These are phyloP conservation scores for Leptarthrus brevirostris DNA, from an alignment of 2,888 invertebrate species.

Conservation along the genomic window DNA sequence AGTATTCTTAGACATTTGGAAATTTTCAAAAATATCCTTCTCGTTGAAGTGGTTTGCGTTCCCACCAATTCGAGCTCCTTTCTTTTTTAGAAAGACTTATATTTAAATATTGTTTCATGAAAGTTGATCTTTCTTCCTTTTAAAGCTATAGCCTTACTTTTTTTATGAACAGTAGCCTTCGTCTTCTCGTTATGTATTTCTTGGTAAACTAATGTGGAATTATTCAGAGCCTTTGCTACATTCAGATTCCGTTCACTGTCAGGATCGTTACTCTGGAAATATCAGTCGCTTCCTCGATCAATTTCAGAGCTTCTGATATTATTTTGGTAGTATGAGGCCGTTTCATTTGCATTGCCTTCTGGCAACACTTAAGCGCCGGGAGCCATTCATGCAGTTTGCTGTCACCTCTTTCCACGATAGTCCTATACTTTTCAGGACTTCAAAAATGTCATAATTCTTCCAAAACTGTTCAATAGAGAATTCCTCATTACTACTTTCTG, in stretches of 20 bases:
- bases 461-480: conserved; percentile 51
- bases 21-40: no score
- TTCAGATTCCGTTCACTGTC: conserved; percentile 1
- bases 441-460: conserved; percentile 51
- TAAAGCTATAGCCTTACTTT: no score
- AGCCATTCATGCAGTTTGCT: conserved; percentile 50
- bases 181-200: neutral
- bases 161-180: no score
- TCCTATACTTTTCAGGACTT: conserved; percentile 50
- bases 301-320: neutral
- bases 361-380: conserved; percentile 50
- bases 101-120: no score
- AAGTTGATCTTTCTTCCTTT: no score
- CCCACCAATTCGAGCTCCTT: no score
- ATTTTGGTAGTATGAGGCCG: neutral
- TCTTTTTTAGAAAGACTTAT: no score
- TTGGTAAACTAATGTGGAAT: no score
- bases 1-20: no score
- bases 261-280: neutral
- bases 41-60: no score
- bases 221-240: no score
- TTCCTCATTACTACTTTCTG: conserved; percentile 48
- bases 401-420: conserved; percentile 50
- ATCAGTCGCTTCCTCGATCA: neutral
- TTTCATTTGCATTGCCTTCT: conserved; percentile 48